Conservation (phyloP, 2,888 invertebrate genomes). For the Pristionchus arcanus region DNA sequence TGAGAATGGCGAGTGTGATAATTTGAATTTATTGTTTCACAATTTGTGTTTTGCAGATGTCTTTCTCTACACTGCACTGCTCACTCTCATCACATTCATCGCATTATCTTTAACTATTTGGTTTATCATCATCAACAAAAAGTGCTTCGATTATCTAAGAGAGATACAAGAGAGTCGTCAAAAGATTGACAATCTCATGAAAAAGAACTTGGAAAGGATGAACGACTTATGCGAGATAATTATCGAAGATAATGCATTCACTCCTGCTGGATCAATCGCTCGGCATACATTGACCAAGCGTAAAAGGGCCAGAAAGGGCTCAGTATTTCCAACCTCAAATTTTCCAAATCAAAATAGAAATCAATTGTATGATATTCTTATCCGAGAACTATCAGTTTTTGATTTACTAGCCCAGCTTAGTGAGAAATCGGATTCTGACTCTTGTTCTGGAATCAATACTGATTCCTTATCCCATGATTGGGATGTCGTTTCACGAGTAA, state of each 20-base stretch:
- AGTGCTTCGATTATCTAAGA: not conserved
- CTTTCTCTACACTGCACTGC: not conserved
- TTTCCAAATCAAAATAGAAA: not conserved
- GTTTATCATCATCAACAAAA: not conserved
- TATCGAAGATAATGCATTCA: not conserved
- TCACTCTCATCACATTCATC: not conserved
- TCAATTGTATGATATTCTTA: not conserved
- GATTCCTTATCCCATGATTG: not conserved
- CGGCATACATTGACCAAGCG: not conserved
- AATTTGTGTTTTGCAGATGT: not conserved
- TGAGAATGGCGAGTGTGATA: not conserved
- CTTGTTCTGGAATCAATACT: not conserved
- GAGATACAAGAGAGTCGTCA: not conserved
- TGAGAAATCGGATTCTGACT: not conserved
- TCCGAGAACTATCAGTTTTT: not conserved
- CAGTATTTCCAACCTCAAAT: not conserved
- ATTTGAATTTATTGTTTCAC: too few relatives aligned
- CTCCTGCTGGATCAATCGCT: not conserved
- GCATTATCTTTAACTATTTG: not conserved
- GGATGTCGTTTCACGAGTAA: not conserved
- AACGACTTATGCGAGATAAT: not conserved
- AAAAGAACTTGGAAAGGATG: not conserved
- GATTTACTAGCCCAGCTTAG: not conserved
- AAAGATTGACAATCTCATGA: not conserved
- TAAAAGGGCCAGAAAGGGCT: not conserved